phyloP scores from a whole-genome alignment of 2,888 invertebrate genomes.

The Caenorhabditis afra region DNA sequence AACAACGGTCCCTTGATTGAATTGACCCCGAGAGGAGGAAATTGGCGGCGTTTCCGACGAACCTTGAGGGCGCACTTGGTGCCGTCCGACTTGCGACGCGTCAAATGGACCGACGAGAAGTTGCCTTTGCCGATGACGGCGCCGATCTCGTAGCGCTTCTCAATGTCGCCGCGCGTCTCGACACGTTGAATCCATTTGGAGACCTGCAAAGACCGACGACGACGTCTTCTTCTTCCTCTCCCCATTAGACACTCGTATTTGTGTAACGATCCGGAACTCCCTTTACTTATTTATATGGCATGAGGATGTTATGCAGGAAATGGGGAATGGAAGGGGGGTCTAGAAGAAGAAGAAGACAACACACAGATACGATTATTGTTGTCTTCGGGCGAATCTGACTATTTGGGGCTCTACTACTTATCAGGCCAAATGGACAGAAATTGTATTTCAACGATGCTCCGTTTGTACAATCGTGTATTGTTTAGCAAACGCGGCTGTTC shows the following conservation, averaged over 20 bases:
- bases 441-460: too few relatives aligned
- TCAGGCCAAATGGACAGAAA: too few relatives aligned
- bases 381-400: too few relatives aligned
- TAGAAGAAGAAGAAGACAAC: conserved; percentile 1
- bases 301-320: too few relatives aligned
- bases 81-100: conserved; percentile 63
- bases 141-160: conserved; percentile 44
- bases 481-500: too few relatives aligned
- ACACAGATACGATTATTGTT: conserved; percentile 32
- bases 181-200: conserved; percentile 61
- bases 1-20: too few relatives aligned
- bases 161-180: too few relatives aligned
- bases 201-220: too few relatives aligned
- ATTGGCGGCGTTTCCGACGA: conserved; percentile 18
- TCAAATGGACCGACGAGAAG: conserved; percentile 66
- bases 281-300: conserved; percentile 27
- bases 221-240: too few relatives aligned
- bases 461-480: too few relatives aligned
- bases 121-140: conserved; percentile 70
- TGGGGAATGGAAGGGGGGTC: too few relatives aligned
- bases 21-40: conserved; percentile 2
- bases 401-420: too few relatives aligned
- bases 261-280: conserved; percentile 45
- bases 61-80: conserved; percentile 72
- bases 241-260: conserved; percentile 47